Conservation (phyloP, 2,888 invertebrate genomes). For the Sphaeridia pumilis region DNA sequence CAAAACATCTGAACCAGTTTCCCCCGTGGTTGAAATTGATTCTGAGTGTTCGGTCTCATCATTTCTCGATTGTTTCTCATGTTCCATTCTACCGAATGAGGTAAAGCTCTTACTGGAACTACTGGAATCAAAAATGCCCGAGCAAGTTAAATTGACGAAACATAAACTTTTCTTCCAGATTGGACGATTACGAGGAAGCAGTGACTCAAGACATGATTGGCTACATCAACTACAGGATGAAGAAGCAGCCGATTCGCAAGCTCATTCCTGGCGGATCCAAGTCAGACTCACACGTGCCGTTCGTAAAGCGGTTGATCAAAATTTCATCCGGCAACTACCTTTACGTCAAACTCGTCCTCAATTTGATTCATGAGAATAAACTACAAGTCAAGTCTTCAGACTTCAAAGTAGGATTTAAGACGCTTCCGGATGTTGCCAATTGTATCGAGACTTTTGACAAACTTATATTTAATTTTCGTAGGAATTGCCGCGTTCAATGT, state of each 20-base stretch:
- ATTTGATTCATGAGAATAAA: conserved; percentile 81
- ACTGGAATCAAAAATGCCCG: background rate
- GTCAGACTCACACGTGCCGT: conserved; percentile 38
- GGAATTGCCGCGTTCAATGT: conserved; percentile 70
- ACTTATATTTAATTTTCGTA: conserved; percentile 19
- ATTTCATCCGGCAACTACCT: conserved; percentile 81
- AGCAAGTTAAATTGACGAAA: background rate
- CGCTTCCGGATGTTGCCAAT: background rate
- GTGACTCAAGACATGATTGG: conserved; percentile 76
- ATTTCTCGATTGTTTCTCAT: conserved; percentile 68
- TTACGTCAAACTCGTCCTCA: conserved; percentile 79
- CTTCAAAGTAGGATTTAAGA: conserved; percentile 55
- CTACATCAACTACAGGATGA: conserved; percentile 72
- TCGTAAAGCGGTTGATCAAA: conserved; percentile 70
- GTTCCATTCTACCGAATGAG: conserved; percentile 56
- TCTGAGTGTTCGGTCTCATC: conserved; percentile 71
- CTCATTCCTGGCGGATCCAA: conserved; percentile 48
- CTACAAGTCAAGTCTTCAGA: conserved; percentile 86
- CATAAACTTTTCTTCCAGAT: conserved; percentile 40
- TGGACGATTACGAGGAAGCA: conserved; percentile 60
- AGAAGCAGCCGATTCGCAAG: conserved; percentile 68
- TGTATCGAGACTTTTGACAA: background rate
- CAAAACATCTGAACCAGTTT: conserved; percentile 61
- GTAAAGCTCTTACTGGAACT: conserved; percentile 21
- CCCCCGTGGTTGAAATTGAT: conserved; percentile 86